Evolutionary conservation across 2,888 invertebrate species (phyloP), one percentile per base, ranked within the genome.

Genomic region (Limulus polyphemus): DNA sequence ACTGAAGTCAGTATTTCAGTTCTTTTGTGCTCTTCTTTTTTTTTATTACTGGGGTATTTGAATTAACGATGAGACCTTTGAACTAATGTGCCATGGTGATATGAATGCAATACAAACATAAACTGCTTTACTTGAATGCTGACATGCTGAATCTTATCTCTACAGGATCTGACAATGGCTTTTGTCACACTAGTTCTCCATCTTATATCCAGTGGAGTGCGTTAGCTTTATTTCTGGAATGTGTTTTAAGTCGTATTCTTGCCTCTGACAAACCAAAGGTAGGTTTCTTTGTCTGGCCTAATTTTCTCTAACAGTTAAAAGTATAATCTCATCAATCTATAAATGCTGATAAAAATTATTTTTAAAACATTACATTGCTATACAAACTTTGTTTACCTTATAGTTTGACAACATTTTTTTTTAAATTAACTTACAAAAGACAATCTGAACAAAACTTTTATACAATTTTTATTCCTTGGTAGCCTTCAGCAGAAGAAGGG

Each of bases 181-280:
- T 73, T 49, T 76, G 76, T 66, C 74, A 69, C 69, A 72, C 77
- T 82, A 86, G 70, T 61, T 76, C 77, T 2, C 74, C 76, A 11
- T 72, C 73, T 46, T 88, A 87, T 73, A 79, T 89, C 56, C 90
- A 75, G 61, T 77, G 77, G 77, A 77, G 77, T 61, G 76, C 76
- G 7, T 67, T 76, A 60, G 71, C 74, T 2, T 70, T 75, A 54
- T 74, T 77, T 60, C 69, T 92, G 61, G 93, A 94, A 74, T 86
- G 88, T 68, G 88, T 92, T 1, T 79, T 92, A 59, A 87, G 88
- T 58, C 83, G 88, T 60, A 83, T 91, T 63, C 78, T 89, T 63
- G 64, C 71, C 11, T 81, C 85, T 63, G 83, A 84, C n/a, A 68
- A 71, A 59, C 62, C 14, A 13, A 68, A 71, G 49, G 65, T 56